These are phyloP conservation scores for Coccyzus lansbergi DNA, from an alignment of 2,797 vertebrate species.

Conservation along the genomic window DNA sequence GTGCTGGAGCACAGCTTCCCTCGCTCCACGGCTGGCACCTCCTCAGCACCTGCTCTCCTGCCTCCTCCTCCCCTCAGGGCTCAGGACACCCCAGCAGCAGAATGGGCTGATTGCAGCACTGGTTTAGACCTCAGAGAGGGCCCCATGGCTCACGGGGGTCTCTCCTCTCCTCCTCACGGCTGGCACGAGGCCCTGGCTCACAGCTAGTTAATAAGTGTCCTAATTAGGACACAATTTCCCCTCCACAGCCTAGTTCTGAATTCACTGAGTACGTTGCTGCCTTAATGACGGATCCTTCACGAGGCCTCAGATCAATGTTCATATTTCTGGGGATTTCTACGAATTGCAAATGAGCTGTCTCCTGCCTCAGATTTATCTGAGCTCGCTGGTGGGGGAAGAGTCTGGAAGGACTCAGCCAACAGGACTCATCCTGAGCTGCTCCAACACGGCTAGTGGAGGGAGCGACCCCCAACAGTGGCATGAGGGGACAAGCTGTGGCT, in stretches of 20 bases:
- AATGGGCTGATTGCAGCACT: rapidly evolving
- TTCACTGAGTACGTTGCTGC: neutral
- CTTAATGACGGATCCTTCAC: slow-evolving; percentile 53
- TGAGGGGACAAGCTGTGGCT: rapidly evolving
- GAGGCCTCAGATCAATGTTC: slow-evolving; percentile 36
- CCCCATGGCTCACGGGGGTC: rapidly evolving
- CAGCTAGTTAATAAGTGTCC: slow-evolving; percentile 41
- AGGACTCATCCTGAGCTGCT: neutral
- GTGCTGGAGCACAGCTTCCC: too few relatives aligned
- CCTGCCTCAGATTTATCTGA: slow-evolving; percentile 38
- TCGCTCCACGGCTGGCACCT: neutral
- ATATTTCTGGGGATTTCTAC: slow-evolving; percentile 60
- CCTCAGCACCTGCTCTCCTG: neutral
- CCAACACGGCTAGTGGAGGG: rapidly evolving
- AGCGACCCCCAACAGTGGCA: rapidly evolving
- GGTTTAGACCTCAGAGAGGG: neutral
- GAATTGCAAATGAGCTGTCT: slow-evolving; percentile 31
- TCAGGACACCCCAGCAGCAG: rapidly evolving
- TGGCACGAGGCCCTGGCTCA: slow-evolving; percentile 29
- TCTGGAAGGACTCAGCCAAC: neutral
- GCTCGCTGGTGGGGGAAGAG: neutral
- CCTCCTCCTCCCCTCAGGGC: neutral
- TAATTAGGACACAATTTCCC: slow-evolving; percentile 42
- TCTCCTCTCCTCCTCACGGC: neutral
- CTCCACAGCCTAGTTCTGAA: slow-evolving; percentile 52